phyloP scores from a whole-genome alignment of 1,140 invertebrate genomes.

The Matsumurasca onukii region DNA sequence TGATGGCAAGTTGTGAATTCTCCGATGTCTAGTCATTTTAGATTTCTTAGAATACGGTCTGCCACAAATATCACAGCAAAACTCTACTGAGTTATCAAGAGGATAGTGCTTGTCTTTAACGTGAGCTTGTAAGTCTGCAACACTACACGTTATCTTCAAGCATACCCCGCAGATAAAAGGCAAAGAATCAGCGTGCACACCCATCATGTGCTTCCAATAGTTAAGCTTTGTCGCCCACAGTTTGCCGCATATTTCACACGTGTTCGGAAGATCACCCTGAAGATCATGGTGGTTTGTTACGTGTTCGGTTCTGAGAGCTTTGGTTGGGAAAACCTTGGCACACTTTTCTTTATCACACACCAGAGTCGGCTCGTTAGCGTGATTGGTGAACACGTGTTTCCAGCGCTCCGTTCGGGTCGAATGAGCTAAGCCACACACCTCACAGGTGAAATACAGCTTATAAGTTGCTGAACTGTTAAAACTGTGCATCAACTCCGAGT shows the following conservation, averaged over 20 bases:
- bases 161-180: conserved; percentile 58
- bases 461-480: conserved; percentile 40
- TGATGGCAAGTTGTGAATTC: conserved; percentile 48
- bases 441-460: conserved; percentile 55
- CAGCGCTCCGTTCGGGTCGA: conserved; percentile 56
- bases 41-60: conserved; percentile 56
- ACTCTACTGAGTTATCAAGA: conserved; percentile 52
- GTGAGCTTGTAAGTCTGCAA: conserved; percentile 50
- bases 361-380: conserved; percentile 49
- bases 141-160: conserved; percentile 54
- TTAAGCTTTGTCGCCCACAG: conserved; percentile 56
- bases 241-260: conserved; percentile 53
- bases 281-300: conserved; percentile 50
- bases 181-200: conserved; percentile 55
- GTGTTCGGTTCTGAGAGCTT: conserved; percentile 52
- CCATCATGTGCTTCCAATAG: conserved; percentile 59
- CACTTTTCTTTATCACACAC: conserved; percentile 51
- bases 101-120: conserved; percentile 54
- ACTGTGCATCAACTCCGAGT: conserved; percentile 28
- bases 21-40: conserved; percentile 56
- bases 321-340: conserved; percentile 55
- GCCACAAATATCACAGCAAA: conserved; percentile 57
- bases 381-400: conserved; percentile 52
- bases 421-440: conserved; percentile 54
- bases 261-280: conserved; percentile 49